Conservation (phyloP, 2,797 vertebrate species). For the Mus caroli region DNA sequence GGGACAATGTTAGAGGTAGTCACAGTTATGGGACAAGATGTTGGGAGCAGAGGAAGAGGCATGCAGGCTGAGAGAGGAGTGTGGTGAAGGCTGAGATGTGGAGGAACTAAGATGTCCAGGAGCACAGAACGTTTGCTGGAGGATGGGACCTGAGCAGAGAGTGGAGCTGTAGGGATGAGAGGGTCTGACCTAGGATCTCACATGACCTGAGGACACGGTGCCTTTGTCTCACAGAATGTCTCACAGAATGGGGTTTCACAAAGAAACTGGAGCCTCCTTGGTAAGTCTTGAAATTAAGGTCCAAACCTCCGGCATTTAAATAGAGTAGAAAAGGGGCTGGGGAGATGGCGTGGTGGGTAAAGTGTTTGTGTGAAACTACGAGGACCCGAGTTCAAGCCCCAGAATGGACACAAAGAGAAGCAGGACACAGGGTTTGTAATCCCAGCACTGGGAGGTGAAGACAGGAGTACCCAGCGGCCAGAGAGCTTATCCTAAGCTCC, state of each 20-base stretch:
- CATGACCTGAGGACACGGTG: neutral
- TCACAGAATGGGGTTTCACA: neutral
- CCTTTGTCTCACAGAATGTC: neutral
- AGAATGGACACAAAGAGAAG: neutral
- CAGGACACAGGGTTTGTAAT: neutral
- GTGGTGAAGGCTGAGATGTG: fast-evolving
- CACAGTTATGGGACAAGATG: neutral
- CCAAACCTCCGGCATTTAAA: neutral
- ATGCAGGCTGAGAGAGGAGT: neutral
- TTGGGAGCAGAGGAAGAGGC: neutral
- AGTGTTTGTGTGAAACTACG: neutral
- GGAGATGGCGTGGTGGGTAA: neutral
- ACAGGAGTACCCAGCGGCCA: neutral
- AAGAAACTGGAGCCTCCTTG: neutral
- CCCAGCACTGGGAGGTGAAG: neutral
- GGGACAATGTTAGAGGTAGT: neutral
- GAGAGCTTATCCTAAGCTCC: neutral
- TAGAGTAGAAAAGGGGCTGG: neutral
- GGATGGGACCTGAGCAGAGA: fast-evolving
- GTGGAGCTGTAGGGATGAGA: fast-evolving
- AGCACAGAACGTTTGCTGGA: neutral
- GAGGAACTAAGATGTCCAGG: neutral
- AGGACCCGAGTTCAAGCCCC: neutral
- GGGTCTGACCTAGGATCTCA: neutral
- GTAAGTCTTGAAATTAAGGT: neutral